Evolutionary conservation across 2,113 vertebrate genomes (phyloP), one percentile per base, ranked within the genome.

Genomic region (Sitta europaea): DNA sequence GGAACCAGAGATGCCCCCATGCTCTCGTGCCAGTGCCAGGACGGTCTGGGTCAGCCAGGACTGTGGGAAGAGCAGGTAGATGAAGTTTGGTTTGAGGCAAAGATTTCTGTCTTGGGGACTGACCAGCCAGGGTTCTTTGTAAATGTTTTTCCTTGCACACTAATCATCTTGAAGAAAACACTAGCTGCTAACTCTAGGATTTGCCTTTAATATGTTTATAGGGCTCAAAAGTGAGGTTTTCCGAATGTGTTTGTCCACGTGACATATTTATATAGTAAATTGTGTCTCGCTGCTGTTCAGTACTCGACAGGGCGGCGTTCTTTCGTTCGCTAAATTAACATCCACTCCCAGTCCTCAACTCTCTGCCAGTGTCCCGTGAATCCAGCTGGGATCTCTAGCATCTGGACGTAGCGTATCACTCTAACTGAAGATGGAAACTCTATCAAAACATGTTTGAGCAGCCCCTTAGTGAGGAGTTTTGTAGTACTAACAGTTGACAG

Each of bases 181-280:
- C 94, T 97, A 98, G 98, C 97, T 98, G 97, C 97, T 98, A 97
- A 97, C 96, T 97, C 92, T 97, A 96, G 97, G 94, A 97, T 97
- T 97, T 98, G 95, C 96, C 97, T 98, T 97, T 97, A 96, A 89
- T 94, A 90, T 97, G 96, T 95, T 97, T 84, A 92, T 95, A 97
- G 95, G 95, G 93, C 97, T 97, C 91, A 92, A 94, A 96, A 96
- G 93, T 96, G 90, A 96, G 96, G 92, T 90, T 97, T 94, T 94
- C 94, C 50, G 87, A 96, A 97, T 94, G 96, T 96, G 94, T 96
- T 95, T 96, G 96, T 97, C 96, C 91, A 90, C 0, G 90, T 91
- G 96, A 97, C 96, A 95, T 94, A 93, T 92, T 96, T 97, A 86
- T 97, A 93, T 94, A 94, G 95, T 94, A 70, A 95, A 93, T 96